Evolutionary conservation across 2,888 invertebrate genomes (phyloP).

Genomic region (Sicus ferrugineus): DNA sequence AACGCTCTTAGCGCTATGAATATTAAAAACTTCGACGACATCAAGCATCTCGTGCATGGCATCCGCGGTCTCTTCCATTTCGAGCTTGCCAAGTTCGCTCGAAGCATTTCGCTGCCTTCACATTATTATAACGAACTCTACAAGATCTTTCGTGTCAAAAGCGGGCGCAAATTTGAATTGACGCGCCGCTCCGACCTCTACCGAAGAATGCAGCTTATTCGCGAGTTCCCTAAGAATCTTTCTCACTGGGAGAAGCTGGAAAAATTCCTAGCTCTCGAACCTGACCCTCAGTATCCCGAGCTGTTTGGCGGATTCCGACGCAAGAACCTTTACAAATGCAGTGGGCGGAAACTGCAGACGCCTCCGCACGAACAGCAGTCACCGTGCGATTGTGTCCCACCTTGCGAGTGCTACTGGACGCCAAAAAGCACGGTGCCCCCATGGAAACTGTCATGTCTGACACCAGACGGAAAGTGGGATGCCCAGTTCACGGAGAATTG

Average conservation of each 20-base stretch:
- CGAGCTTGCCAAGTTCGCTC: conserved; percentile 63
- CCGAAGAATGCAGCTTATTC: conserved; percentile 67
- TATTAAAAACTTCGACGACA: conserved; percentile 65
- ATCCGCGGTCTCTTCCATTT: conserved; percentile 64
- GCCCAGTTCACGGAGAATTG: conserved; percentile 25
- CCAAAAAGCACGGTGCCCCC: conserved; percentile 36
- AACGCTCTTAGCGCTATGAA: conserved; percentile 65
- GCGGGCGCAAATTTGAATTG: conserved; percentile 66
- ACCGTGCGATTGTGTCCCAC: conserved; percentile 48
- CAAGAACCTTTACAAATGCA: conserved; percentile 39
- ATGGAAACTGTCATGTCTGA: conserved; percentile 39
- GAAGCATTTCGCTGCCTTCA: conserved; percentile 65
- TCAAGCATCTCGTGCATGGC: conserved; percentile 57
- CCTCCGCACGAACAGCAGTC: conserved; percentile 18
- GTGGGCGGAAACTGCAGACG: conserved; percentile 12
- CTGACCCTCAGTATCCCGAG: conserved; percentile 42
- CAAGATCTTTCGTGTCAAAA: conserved; percentile 66
- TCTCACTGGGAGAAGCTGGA: conserved; percentile 68
- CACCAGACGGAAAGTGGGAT: conserved; percentile 14
- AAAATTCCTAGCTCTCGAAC: conserved; percentile 44
- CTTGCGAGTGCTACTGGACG: conserved; percentile 51
- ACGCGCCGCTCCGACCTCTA: conserved; percentile 66
- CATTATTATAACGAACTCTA: conserved; percentile 66
- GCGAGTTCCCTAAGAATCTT: conserved; percentile 61
- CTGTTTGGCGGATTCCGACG: conserved; percentile 49